Evolutionary conservation across 2,888 invertebrate genomes (phyloP).

Genomic region (Acrocyrtus sp.): DNA sequence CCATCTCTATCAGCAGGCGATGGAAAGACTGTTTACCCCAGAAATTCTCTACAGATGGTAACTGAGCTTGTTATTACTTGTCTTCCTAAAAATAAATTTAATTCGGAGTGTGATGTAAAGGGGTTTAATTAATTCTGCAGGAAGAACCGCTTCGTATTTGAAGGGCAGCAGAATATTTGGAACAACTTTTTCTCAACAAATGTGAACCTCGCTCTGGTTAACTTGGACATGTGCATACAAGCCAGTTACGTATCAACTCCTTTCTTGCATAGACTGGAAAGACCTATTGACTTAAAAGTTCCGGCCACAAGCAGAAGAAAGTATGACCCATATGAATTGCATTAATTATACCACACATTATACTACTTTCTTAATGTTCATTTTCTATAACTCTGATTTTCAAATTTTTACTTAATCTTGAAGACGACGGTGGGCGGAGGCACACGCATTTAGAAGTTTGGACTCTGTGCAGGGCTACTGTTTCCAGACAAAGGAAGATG

Average conservation of each 20-base stretch:
- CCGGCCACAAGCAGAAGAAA: background rate
- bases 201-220: conserved; percentile 39
- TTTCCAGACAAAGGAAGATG: conserved; percentile 20
- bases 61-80: background rate
- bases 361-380: background rate
- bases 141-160: conserved; percentile 9
- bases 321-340: too few relatives aligned
- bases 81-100: background rate
- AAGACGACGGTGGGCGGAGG: conserved; percentile 26
- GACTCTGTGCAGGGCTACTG: conserved; percentile 16
- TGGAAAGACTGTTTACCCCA: conserved; percentile 47
- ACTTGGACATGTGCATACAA: conserved; percentile 53
- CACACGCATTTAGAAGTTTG: conserved; percentile 6
- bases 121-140: background rate
- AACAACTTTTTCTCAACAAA: conserved; percentile 50
- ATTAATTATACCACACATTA: too few relatives aligned
- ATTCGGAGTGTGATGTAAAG: background rate
- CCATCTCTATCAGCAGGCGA: conserved; percentile 54
- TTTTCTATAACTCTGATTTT: background rate
- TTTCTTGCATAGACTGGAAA: conserved; percentile 50
- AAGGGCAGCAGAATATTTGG: conserved; percentile 39
- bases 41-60: conserved; percentile 54
- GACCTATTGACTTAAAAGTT: conserved; percentile 35
- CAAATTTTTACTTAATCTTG: too few relatives aligned
- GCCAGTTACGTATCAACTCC: conserved; percentile 47